Base-by-base conservation (phyloP, 2,888 invertebrate genomes). In the Pyrocoelia pectoralis region DNA sequence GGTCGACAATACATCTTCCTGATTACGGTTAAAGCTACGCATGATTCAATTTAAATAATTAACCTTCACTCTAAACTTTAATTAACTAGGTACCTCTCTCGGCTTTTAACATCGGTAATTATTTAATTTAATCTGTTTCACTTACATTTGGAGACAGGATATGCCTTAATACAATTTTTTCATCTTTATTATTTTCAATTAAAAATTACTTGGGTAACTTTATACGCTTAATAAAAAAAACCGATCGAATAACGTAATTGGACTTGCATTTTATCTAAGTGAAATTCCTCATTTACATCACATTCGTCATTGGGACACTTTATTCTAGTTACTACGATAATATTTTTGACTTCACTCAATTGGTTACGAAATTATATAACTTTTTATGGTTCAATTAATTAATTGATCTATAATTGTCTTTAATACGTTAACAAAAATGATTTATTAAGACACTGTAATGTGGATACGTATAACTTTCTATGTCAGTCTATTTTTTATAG, bases 21-120 rank as follows among this genome's bases (percentile, higher is more conserved):
- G 58, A 52, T 52, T 48, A 43, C 41, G 24, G 28, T 33, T 52
- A 43, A 41, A 9, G 13, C 55, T 28, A 46, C 15, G n/a, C 48
- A 33, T 29, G 18, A 52, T 52, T 43, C 58, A 48, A 41, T 52
- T 57, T 57, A 50, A 57, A 40, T 57, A 38, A 50, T 46, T 46
- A 46, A 46, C 46, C 46, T 46, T 46, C 46, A 46, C n/a, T 17
- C 17, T 18, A 46, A 46, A 46, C 46, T 17, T 46, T 46, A 46
- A 46, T 46, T 46, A 46, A 46, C 46, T 17, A 46, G 46, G 18
- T 17, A 46, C 46, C n/a, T 24, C 24, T 43, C n/a, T 33, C 33
- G 33, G 24, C 8, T 33, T 8, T 33, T 33, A 33, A 33, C 33
- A 33, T 33, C 33, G 33, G 33, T 33, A 33, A 33, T 33, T 33